Base-by-base conservation (phyloP, 2,888 invertebrate genomes). In the Toxonevra muliebris region DNA sequence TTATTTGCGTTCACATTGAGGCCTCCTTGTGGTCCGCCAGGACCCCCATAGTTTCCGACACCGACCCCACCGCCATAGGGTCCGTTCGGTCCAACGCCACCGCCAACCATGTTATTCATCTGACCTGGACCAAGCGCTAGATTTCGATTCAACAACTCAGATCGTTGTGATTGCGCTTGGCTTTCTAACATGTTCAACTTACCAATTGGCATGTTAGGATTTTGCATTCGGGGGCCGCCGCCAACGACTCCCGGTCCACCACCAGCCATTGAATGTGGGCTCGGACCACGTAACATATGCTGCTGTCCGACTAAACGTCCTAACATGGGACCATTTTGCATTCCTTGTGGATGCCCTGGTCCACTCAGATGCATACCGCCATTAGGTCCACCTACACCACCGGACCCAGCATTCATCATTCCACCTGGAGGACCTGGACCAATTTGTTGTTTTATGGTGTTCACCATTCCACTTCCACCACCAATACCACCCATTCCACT, bases 281-380 rank as follows among this genome's bases (percentile, higher is more conserved):
- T 83, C 50, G 84, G 86, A 11, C 83, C 85, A 55, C 83, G 80
- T 9, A 84, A 73, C 77, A 85, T 81, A 58, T 84, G 85, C 58
- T 80, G 83, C 60, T 82, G 83, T 10, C 80, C 80, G 2, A 84
- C 83, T 79, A 84, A 81, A 19, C 85, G 82, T 12, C 82, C 79
- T 88, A 92, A 87, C 83, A 93, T 87, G 0, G 94, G 93, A 1
- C 94, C 94, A 82, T 94, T 94, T 82, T 92, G 93, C 88, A 93
- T 89, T 82, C 91, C 92, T 87, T 89, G 86, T 17, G 80, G 80
- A 72, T 73, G 80, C 15, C 75, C 76, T n/a, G 78, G 77, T 62
- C 71, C 79, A 48, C 76, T 75, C 78, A 84, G 79, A 69, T 85
- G 84, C 78, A 84, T 80, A 9, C 79, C 79, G 75, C 84, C 83